Evolutionary conservation across 2,797 vertebrate species (phyloP), one percentile per base, ranked within the genome.

Genomic region (Poeciliopsis infans): DNA sequence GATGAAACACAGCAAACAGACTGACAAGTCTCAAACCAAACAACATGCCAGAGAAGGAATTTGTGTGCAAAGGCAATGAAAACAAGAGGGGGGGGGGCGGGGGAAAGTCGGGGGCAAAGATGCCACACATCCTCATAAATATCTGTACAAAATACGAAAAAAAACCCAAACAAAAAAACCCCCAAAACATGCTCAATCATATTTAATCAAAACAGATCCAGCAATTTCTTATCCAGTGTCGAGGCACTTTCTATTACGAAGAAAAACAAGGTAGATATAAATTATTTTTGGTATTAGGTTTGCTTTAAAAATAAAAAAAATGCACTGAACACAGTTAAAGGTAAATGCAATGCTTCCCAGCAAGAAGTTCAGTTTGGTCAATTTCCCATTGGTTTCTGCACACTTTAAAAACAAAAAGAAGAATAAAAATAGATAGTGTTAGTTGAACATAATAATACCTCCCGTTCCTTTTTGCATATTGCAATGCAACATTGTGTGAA

Each of bases 151-250:
- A 64, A 87, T 45, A 81, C 36, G 73, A 8, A 23, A 51, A 8
- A 79, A 77, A 79, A 7, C 7, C 7, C 6, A 39, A 39, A 39
- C 39, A 45, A 45, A 3, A 12, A 45, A 45, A 45, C 12, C 12
- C 5, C 4, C 36, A 36, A 45, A 41, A 41, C 39, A 86, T 55
- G 78, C 82, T 72, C 45, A 7, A 43, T 73, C 33, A 82, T 78
- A 73, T 82, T 76, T 12, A 49, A 72, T 85, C 64, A 72, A 72
- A 87, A 85, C 72, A 88, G 83, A 83, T 84, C 91, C 85, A 77
- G 83, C 85, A 72, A 79, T 90, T 83, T 61, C 82, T 88, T 86
- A 86, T 96, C 96, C 96, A 96, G 96, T 96, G 96, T 96, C 94
- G 92, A 95, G 93, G 94, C 93, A 94, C 90, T 77, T 84, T 83